These are phyloP conservation scores for Physeter macrocephalus DNA, from an alignment of 2,113 vertebrate genomes.

Conservation along the genomic window DNA sequence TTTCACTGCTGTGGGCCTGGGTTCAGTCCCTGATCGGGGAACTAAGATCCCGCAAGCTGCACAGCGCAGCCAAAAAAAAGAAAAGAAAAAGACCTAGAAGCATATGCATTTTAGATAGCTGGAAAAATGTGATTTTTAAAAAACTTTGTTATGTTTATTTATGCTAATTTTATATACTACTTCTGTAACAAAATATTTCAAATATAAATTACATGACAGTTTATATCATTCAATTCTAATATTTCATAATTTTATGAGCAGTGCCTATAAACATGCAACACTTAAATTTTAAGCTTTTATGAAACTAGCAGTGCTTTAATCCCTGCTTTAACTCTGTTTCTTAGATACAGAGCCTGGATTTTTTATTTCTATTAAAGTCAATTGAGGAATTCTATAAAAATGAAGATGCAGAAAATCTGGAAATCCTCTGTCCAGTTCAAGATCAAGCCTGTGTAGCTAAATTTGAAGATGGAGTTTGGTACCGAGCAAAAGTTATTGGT, in stretches of 20 bases:
- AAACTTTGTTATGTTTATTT: neutral
- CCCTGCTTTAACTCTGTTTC: constrained; percentile 17
- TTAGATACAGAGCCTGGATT: constrained; percentile 85
- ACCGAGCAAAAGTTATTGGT: constrained; percentile 90
- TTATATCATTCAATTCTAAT: neutral
- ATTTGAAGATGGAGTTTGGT: constrained; percentile 88
- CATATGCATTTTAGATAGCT: neutral
- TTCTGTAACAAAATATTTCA: constrained; percentile 20
- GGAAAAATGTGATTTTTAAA: neutral
- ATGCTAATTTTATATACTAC: neutral
- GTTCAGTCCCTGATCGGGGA: neutral
- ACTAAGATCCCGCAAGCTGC: neutral
- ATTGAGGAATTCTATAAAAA: constrained; percentile 84
- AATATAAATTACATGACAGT: neutral
- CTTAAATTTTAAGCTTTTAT: constrained; percentile 23
- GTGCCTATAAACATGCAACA: neutral
- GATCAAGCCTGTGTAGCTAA: constrained; percentile 89
- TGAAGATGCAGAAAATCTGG: constrained; percentile 68
- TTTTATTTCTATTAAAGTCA: constrained; percentile 78
- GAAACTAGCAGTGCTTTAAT: neutral
- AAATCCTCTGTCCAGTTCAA: constrained; percentile 82
- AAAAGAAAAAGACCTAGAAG: neutral
- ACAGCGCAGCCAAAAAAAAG: neutral
- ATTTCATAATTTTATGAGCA: constrained; percentile 10
- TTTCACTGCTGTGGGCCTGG: neutral